A percentile compares a stretch with the other conserved stretches of the same genome.
These are phyloP conservation scores for Gambelia wislizenii DNA, from an alignment of 2,797 vertebrate species.

Conservation along the genomic window DNA sequence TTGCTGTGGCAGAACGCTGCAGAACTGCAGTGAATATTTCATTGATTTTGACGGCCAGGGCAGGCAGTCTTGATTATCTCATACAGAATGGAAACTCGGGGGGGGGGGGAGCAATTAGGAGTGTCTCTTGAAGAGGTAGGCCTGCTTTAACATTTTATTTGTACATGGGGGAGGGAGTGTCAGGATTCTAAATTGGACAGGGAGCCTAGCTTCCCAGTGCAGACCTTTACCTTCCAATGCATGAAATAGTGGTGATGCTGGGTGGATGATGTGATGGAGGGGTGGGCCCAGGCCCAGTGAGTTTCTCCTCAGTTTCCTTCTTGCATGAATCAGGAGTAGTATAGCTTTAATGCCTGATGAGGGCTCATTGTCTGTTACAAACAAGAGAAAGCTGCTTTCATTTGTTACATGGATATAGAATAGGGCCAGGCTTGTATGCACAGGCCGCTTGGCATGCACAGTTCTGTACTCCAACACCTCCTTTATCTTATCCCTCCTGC, in stretches of 20 bases:
- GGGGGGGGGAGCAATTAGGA: background rate
- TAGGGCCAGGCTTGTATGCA: no score
- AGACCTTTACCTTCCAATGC: background rate
- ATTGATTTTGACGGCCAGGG: constrained; percentile 26
- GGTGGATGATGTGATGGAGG: background rate
- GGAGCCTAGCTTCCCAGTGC: background rate
- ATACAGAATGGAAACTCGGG: background rate
- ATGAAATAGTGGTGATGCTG: background rate
- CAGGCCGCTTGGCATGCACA: no score
- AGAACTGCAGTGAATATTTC: constrained; percentile 34
- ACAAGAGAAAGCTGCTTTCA: background rate
- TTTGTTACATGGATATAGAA: no score
- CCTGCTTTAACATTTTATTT: constrained; percentile 3
- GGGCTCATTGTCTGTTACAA: background rate
- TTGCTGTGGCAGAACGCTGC: constrained; percentile 18
- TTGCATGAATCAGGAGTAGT: background rate
- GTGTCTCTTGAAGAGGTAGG: background rate
- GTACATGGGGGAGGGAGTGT: background rate
- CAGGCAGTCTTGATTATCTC: constrained; percentile 36
- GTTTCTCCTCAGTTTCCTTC: background rate
- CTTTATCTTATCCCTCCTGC: no score
- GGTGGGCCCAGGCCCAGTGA: background rate
- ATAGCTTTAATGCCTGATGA: background rate
- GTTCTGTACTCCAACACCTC: no score
- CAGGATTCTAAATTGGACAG: background rate